These are phyloP conservation scores for Slavum lentiscoides DNA, from an alignment of 2,888 invertebrate genomes.

Conservation along the genomic window DNA sequence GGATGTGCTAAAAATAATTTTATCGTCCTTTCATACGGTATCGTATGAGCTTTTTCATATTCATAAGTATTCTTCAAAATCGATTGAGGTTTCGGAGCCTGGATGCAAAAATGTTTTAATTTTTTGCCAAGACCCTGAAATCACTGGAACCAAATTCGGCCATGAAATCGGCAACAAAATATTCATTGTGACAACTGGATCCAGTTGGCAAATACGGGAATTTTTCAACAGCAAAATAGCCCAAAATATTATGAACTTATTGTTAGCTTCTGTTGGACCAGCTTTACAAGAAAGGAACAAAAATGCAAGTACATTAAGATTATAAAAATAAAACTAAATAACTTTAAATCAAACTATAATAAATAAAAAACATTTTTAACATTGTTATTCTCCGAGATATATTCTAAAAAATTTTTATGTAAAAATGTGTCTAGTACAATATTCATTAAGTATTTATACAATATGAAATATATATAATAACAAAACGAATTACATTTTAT, in stretches of 20 bases:
- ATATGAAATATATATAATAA: not conserved
- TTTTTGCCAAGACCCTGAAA: constrained; percentile 51
- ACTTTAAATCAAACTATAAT: not conserved
- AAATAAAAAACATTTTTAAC: not conserved
- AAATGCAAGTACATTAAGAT: constrained; percentile 6
- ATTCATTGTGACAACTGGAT: constrained; percentile 70
- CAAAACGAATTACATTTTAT: constrained; percentile 53
- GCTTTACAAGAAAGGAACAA: constrained; percentile 54
- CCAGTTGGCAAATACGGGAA: constrained; percentile 76
- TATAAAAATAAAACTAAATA: not conserved
- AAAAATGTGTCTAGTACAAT: no score
- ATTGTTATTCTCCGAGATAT: not conserved
- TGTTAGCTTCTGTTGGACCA: constrained; percentile 64
- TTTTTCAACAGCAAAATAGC: constrained; percentile 68
- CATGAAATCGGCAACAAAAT: constrained; percentile 58
- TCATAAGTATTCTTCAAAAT: constrained; percentile 27
- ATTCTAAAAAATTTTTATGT: not conserved
- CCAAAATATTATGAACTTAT: constrained; percentile 70
- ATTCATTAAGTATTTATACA: no score
- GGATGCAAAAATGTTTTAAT: constrained; percentile 47
- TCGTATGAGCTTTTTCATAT: constrained; percentile 31
- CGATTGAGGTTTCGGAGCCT: not conserved
- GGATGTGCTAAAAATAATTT: constrained; percentile 15
- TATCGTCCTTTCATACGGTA: not conserved
- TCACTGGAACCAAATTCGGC: constrained; percentile 32